A percentile compares a stretch with the other conserved stretches of the same genome.
Evolutionary conservation across 2,113 vertebrate species (phyloP).

Genomic region (Dissostichus mawsoni): DNA sequence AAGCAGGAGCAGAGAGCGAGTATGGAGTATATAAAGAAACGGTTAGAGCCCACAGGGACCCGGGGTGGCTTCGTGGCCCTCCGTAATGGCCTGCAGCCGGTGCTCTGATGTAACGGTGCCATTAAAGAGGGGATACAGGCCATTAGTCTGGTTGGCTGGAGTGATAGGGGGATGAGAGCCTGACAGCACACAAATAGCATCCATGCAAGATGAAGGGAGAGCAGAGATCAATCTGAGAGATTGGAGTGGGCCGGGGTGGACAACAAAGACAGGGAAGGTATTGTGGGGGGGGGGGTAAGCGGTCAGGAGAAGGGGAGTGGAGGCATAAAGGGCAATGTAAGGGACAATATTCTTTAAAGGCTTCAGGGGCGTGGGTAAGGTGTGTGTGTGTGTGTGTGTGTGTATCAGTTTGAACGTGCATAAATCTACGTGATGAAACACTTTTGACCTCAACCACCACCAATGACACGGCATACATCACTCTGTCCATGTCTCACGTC

Average conservation of each 20-base stretch:
- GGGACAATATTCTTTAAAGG: conserved; percentile 37
- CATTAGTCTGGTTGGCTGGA: conserved; percentile 76
- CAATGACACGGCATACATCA: conserved; percentile 46
- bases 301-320: conserved; percentile 14
- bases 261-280: conserved; percentile 38
- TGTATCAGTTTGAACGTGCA: background rate
- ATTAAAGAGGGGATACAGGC: conserved; percentile 76
- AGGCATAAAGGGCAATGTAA: conserved; percentile 54
- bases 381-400: background rate
- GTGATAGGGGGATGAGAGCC: conserved; percentile 55
- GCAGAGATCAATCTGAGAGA: conserved; percentile 72
- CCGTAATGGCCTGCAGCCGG: conserved; percentile 64
- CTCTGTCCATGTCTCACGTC: conserved; percentile 12
- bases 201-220: conserved; percentile 60
- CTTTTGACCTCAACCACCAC: conserved; percentile 47
- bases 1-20: conserved; percentile 14
- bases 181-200: conserved; percentile 78
- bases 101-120: conserved; percentile 70
- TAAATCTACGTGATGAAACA: conserved; percentile 37
- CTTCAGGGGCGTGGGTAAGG: conserved; percentile 18
- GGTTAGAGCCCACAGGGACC: conserved; percentile 48
- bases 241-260: conserved; percentile 46
- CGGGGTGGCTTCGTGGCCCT: conserved; percentile 64
- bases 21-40: conserved; percentile 53
- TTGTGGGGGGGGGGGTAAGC: background rate